Conservation (phyloP, 2,888 invertebrate species). For the Monopis laevigella region DNA sequence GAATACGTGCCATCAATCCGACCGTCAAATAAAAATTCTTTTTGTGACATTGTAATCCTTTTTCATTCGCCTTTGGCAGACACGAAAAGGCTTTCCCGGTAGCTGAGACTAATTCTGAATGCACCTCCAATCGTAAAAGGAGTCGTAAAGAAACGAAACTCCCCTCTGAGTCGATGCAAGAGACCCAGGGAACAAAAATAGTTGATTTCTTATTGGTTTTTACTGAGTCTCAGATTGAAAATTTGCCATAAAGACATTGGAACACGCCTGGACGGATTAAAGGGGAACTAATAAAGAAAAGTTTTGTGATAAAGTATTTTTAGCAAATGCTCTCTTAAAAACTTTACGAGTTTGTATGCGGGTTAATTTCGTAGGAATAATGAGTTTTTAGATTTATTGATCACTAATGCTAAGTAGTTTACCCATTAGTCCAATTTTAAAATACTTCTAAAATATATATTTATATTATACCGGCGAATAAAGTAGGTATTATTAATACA, state of each 20-base stretch:
- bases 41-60: slow-evolving; percentile 53
- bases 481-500: too few relatives aligned
- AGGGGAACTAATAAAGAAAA: slow-evolving; percentile 67
- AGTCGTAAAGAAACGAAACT: slow-evolving; percentile 62
- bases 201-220: slow-evolving; percentile 67
- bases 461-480: too few relatives aligned
- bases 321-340: slow-evolving; percentile 55
- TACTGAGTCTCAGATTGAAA: slow-evolving; percentile 64
- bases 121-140: slow-evolving; percentile 67
- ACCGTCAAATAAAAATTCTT: slow-evolving; percentile 13
- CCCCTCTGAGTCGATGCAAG: slow-evolving; percentile 59
- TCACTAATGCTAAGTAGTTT: too few relatives aligned
- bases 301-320: slow-evolving; percentile 66
- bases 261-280: slow-evolving; percentile 63
- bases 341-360: slow-evolving; percentile 49
- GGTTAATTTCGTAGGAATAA: too few relatives aligned
- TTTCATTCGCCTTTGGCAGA: slow-evolving; percentile 55
- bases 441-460: too few relatives aligned
- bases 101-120: slow-evolving; percentile 60
- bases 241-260: slow-evolving; percentile 67
- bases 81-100: slow-evolving; percentile 60
- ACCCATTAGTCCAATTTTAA: too few relatives aligned
- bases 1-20: neutral
- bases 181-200: slow-evolving; percentile 62
- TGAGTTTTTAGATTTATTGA: too few relatives aligned